A percentile compares a stretch with the other conserved stretches of the same genome.
These are phyloP conservation scores for Apaloderma vittatum DNA, from an alignment of 2,113 vertebrate species.

Conservation along the genomic window DNA sequence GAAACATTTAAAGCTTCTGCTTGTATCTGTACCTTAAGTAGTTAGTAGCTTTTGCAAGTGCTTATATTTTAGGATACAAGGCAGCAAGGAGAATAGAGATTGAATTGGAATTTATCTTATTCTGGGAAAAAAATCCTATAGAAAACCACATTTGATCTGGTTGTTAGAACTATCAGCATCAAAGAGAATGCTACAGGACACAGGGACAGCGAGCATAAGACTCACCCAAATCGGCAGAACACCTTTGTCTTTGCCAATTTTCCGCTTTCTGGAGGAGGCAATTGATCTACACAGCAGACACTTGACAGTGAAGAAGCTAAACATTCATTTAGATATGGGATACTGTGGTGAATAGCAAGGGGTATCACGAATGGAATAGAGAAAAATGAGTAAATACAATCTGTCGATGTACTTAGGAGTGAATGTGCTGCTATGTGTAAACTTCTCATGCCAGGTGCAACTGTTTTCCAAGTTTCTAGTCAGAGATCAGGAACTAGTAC, in stretches of 20 bases:
- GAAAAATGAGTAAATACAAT: background rate
- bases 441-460: background rate
- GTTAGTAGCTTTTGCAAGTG: background rate
- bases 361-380: background rate
- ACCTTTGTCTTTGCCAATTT: background rate
- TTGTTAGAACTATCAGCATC: background rate
- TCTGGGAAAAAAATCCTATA: background rate
- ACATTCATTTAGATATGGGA: background rate
- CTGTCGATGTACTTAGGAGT: background rate
- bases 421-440: background rate
- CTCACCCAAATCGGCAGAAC: background rate
- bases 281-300: background rate
- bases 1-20: background rate
- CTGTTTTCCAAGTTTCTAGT: background rate
- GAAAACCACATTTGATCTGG: background rate
- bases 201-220: background rate
- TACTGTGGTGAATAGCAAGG: background rate
- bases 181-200: background rate
- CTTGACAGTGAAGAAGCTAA: background rate
- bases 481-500: background rate
- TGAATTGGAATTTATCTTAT: background rate
- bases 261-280: background rate
- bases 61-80: background rate
- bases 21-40: background rate
- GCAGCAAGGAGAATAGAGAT: background rate